Evolutionary conservation across 2,113 vertebrate species (phyloP), one percentile per base, ranked within the genome.

Genomic region (Puma concolor): DNA sequence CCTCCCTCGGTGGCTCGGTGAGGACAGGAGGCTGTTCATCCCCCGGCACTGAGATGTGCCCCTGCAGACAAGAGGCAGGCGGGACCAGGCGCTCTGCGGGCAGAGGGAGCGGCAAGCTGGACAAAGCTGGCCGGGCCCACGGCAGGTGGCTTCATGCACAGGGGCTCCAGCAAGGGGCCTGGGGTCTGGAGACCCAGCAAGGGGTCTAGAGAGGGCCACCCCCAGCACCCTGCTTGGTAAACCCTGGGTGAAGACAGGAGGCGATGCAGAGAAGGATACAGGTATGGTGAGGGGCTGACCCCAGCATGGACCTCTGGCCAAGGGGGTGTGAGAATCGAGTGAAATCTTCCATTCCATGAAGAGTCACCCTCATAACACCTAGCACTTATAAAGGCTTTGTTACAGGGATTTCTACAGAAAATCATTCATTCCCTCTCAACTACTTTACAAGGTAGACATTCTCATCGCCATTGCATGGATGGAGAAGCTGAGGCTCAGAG

Each of bases 181-280:
- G 9, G 52, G 44, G 21, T 72, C 71, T n/a, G 33, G 44, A 44
- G 8, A 44, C 44, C 44, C 1, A 44, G 44, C 44, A 44, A 44
- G 44, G 44, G 44, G 44, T 44, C 44, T 44, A 44, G 7, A 44
- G 44, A 44, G 44, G 44, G 44, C 44, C 44, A 44, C 41, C 33
- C n/a, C n/a, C 74, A 4, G 36, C 29, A 69, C 29, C 4, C 0
- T 1, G 29, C 29, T 33, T 1, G 2, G 25, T 13, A 1, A 88
- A 16, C 2, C 29, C 48, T 10, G 38, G 52, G 5, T 44, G 38
- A 14, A 9, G 41, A 29, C 27, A 3, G 12, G 52, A 54, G 29
- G 5, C 27, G 15, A 4, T 1, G 9, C 14, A 1, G 13, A 76
- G 33, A 17, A 6, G 27, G 57, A 33, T 25, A 3, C 2, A 8